Percentiles rank a stretch among this genome's conserved stretches.
Conservation (phyloP, 2,113 vertebrate genomes). For the Colistium nudipinnis region DNA sequence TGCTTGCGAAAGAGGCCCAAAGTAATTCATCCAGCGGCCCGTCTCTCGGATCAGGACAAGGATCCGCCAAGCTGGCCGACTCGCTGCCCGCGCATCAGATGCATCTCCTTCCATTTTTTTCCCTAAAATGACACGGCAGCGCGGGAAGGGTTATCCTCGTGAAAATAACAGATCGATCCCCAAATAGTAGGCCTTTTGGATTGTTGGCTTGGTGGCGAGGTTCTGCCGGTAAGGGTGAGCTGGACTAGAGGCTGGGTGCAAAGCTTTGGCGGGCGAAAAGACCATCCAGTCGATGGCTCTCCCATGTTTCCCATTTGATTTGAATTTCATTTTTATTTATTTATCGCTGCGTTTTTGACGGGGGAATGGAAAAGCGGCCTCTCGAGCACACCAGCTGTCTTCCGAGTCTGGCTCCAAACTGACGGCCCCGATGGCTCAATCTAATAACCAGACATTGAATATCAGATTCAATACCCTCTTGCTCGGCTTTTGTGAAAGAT, state of each 20-base stretch:
- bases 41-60: slow-evolving; percentile 4
- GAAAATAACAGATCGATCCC: slow-evolving; percentile 20
- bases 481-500: slow-evolving; percentile 62
- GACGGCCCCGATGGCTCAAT: slow-evolving; percentile 58
- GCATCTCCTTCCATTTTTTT: slow-evolving; percentile 19
- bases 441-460: slow-evolving; percentile 71
- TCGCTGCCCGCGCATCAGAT: background rate
- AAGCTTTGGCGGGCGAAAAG: slow-evolving; percentile 30
- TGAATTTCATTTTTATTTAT: no score
- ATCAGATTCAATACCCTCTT: slow-evolving; percentile 56
- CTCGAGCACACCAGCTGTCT: slow-evolving; percentile 48
- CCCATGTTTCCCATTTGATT: slow-evolving; percentile 24
- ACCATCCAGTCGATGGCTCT: slow-evolving; percentile 38
- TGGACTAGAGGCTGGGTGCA: slow-evolving; percentile 29
- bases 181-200: slow-evolving; percentile 25
- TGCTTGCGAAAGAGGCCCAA: slow-evolving; percentile 10
- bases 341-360: slow-evolving; percentile 16
- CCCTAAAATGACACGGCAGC: background rate
- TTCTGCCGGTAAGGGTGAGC: slow-evolving; percentile 13
- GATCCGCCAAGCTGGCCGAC: slow-evolving; percentile 7
- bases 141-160: slow-evolving; percentile 21
- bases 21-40: slow-evolving; percentile 6
- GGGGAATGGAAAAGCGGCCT: slow-evolving; percentile 39
- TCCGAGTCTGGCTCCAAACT: slow-evolving; percentile 68
- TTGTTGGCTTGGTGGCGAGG: slow-evolving; percentile 2